Conservation (phyloP, 2,888 invertebrate genomes). For the Caenorhabditis sp. region DNA sequence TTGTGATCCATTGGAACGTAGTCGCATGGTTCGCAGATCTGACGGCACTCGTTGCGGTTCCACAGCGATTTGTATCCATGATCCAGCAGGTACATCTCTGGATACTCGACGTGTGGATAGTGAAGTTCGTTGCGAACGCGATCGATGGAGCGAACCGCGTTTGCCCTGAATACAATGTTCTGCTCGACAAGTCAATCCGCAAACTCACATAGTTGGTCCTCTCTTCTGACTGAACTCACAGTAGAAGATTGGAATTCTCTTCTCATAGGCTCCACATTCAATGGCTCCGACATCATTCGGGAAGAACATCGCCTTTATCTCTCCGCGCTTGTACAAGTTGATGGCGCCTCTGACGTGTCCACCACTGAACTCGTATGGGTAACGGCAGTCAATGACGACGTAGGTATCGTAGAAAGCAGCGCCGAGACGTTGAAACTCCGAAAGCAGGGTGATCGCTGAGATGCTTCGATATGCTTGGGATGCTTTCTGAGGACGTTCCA, state of each 20-base stretch:
- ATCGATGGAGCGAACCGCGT: constrained; percentile 91
- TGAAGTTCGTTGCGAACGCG: constrained; percentile 89
- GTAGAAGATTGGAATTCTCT: constrained; percentile 70
- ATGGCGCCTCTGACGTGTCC: constrained; percentile 67
- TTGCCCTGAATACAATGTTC: constrained; percentile 84
- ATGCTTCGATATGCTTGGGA: constrained; percentile 65
- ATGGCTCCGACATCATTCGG: constrained; percentile 14
- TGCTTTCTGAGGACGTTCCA: constrained; percentile 57
- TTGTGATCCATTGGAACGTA: constrained; percentile 68
- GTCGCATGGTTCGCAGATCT: constrained; percentile 63
- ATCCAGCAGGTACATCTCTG: constrained; percentile 94
- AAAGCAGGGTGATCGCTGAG: constrained; percentile 37
- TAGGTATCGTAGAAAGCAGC: constrained; percentile 39
- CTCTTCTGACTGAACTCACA: constrained; percentile 97
- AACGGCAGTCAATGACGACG: constrained; percentile 68
- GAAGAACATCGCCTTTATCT: constrained; percentile 59
- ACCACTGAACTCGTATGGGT: constrained; percentile 69
- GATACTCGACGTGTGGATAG: constrained; percentile 89
- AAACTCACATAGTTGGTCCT: constrained; percentile 90
- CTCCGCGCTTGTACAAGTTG: constrained; percentile 45
- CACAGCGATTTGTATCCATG: constrained; percentile 92
- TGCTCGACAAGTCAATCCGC: no score
- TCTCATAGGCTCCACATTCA: neutral
- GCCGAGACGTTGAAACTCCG: constrained; percentile 53
- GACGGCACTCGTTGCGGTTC: constrained; percentile 43